Base-by-base conservation (phyloP, 2,797 vertebrate genomes). In the Bradypus variegatus region DNA sequence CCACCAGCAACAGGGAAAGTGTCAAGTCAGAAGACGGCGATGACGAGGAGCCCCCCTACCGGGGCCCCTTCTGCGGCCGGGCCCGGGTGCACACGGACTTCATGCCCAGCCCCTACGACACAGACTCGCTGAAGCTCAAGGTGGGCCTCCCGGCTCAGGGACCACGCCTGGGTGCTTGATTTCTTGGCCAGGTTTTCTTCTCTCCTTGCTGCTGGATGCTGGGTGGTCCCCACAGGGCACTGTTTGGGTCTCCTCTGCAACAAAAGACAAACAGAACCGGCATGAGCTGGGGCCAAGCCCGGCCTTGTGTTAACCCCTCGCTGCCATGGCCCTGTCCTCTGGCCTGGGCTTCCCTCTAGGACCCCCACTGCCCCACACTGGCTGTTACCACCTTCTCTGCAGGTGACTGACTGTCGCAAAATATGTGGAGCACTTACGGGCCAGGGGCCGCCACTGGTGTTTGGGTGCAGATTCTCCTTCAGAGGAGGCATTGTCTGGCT, bases 1-100 rank as follows among this genome's bases (percentile, higher is more conserved):
- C 99, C 18, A 98, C 99, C 96, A 99, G 99, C 96, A 99, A 99
- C 97, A 97, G 99, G 87, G 99, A 99, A 90, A 99, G 99, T 0
- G 99, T 99, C 93, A 99, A 99, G 97, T 99, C 99, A 0, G 99
- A 99, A 97, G 99, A 99, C 0, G 99, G 99, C 0, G 99, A 99
- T 0, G 99, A 99, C 0, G 99, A 99, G 95, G 99, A 99, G 96
- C 98, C 97, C 12, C 98, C 99, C 1, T 99, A 99, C 91, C 97
- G 98, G 93, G 99, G 99, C 27, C 99, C 99, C 3, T 99, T 99
- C 94, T 99, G 99, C 83, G 99, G 99, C 8, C 98, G 99, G 0
- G 99, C 99, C 58, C 96, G 98, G 15, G 99, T 99, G 93, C 99
- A 99, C 95, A 99, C 99, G 0, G 99, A 99, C 97, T 99, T 99